A percentile compares a stretch with the other conserved stretches of the same genome.
Evolutionary conservation across 30 jellyfish, hydroid and myxozoan species (phyloP).

Genomic region (Chrysaora quinquecirrha): DNA sequence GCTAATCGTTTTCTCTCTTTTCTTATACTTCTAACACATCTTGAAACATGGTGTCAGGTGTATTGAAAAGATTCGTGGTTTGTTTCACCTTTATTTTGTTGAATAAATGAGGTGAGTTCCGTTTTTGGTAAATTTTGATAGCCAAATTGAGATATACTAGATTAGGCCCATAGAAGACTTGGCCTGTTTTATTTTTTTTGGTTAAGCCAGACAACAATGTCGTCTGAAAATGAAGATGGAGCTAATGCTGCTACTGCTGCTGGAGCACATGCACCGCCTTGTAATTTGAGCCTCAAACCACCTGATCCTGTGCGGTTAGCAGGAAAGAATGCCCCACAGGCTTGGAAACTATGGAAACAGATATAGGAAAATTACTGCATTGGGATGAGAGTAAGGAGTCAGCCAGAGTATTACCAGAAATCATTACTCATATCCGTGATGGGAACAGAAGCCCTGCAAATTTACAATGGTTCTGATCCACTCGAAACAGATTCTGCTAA

Average conservation of each 20-base stretch:
- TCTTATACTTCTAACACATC: neutral
- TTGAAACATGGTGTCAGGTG: neutral
- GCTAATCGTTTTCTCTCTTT: neutral
- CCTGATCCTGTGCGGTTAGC: neutral
- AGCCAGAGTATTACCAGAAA: conserved; percentile 3
- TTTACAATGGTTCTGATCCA: conserved; percentile 14
- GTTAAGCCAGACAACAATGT: neutral
- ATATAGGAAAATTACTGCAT: conserved; percentile 6
- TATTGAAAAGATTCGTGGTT: too few species aligned
- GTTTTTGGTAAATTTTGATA: neutral
- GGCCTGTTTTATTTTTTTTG: too few species aligned
- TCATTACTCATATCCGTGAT: conserved; percentile 1
- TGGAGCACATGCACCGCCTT: conserved; percentile 8
- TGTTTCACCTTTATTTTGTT: neutral
- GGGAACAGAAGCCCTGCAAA: conserved; percentile 28
- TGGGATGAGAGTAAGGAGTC: neutral
- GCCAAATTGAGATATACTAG: neutral
- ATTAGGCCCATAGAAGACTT: neutral
- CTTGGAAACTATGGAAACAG: conserved; percentile 15
- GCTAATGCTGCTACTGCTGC: conserved; percentile 4
- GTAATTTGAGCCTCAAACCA: neutral
- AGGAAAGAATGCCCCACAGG: neutral
- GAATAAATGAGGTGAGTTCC: neutral
- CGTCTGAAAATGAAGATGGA: neutral
- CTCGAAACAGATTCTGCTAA: conserved; percentile 10